Evolutionary conservation across 2,888 invertebrate genomes (phyloP), one percentile per base, ranked within the genome.

Genomic region (Busseola fusca): DNA sequence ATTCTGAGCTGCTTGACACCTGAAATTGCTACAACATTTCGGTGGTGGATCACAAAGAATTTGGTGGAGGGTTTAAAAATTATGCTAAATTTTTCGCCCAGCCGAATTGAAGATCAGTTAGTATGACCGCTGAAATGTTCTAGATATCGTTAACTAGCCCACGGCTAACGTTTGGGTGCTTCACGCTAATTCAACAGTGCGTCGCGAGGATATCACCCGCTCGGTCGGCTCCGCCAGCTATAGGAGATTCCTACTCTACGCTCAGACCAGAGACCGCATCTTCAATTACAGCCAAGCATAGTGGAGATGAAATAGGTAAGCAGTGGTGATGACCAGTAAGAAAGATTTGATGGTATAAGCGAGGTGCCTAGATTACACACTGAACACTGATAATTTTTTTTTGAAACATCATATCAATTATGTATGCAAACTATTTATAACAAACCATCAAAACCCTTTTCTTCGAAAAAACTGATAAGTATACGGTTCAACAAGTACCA

Each of bases 141-240:
- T 85, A 85, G 85, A 83, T 84, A 56, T 84, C 85, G 73, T 65
- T 84, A 80, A 83, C 64, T 84, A 83, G 81, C 58, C 84, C 79
- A 45, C 77, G 84, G 80, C 80, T 85, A 84, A 82, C 67, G 72
- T 74, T 87, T 73, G 86, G 85, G 18, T 85, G 85, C 85, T 85
- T 85, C 86, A 81, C 86, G 83, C 80, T 84, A 82, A 84, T 85
- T 25, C 85, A 80, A 76, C 90, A 93, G 94, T 92, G 89, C 80
- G 85, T 88, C 56, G 83, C 86, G 52, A 88, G 89, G n/a, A 92
- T 86, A 50, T 85, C 87, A 0, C 87, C 87, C 0, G 12, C 96
- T 0, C 92, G 95, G 66, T 96, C 96, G 0, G 96, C 96, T 6
- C 96, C 96, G 3, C 89, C 93, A 5, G 78, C 84, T 14, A 78